Evolutionary conservation across 2,888 invertebrate genomes (phyloP).

Genomic region (Heterodera filipjevi): DNA sequence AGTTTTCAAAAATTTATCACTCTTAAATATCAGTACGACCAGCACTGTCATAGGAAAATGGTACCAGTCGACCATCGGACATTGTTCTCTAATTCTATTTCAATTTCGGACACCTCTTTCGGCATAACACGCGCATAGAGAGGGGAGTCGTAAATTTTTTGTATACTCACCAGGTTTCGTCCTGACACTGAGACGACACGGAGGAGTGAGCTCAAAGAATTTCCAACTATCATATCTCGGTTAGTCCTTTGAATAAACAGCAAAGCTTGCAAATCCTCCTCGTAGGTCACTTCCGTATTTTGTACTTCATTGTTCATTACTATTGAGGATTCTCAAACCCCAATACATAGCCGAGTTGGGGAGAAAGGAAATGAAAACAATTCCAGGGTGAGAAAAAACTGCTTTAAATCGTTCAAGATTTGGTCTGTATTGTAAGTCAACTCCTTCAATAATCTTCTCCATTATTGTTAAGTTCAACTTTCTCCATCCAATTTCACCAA

Average conservation of each 20-base stretch:
- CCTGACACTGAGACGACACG: slow-evolving; percentile 29
- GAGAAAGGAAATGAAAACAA: slow-evolving; percentile 11
- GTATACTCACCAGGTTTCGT: slow-evolving; percentile 4
- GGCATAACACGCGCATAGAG: slow-evolving; percentile 17
- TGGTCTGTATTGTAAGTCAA: background rate
- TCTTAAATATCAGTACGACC: slow-evolving; percentile 6
- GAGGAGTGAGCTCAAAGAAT: background rate
- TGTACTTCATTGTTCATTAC: background rate
- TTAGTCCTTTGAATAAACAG: slow-evolving; percentile 18
- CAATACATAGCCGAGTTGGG: slow-evolving; percentile 18
- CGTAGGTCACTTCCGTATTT: slow-evolving; percentile 21
- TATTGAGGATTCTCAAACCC: slow-evolving; percentile 18
- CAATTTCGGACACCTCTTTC: slow-evolving; percentile 20
- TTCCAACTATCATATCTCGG: slow-evolving; percentile 29
- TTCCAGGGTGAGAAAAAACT: background rate
- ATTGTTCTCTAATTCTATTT: background rate
- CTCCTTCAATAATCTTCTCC: background rate
- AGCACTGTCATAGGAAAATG: slow-evolving; percentile 1
- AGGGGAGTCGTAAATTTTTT: slow-evolving; percentile 23
- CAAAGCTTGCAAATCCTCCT: slow-evolving; percentile 27
- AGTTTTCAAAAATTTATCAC: slow-evolving; percentile 10
- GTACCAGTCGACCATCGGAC: background rate
- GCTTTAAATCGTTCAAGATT: slow-evolving; percentile 20
- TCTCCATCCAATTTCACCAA: background rate
- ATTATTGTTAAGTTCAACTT: background rate